These are phyloP conservation scores for Holacanthus passer DNA, from an alignment of 2,113 vertebrate genomes.

Conservation along the genomic window DNA sequence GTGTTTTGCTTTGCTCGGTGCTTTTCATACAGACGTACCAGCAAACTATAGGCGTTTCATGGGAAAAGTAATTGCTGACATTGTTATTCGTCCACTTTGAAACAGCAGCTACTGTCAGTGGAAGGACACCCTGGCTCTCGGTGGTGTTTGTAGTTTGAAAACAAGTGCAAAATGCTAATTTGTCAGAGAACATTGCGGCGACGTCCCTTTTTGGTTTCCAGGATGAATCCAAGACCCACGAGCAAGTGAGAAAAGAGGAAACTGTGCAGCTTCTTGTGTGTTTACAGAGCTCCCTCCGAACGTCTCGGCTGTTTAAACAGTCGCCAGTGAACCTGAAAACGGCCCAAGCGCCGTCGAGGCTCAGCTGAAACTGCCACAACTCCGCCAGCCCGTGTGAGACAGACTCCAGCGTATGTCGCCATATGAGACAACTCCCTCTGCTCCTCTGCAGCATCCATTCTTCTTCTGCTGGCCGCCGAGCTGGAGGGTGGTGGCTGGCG, in stretches of 20 bases:
- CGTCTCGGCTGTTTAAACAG: constrained; percentile 27
- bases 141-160: constrained; percentile 25
- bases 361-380: neutral
- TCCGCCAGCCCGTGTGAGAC: constrained; percentile 19
- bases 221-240: constrained; percentile 16
- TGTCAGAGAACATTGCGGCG: constrained; percentile 24
- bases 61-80: neutral
- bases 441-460: constrained; percentile 47
- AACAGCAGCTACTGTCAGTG: constrained; percentile 11
- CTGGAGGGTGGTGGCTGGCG: constrained; percentile 43
- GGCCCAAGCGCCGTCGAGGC: constrained; percentile 5
- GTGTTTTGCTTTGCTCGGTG: neutral
- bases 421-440: constrained; percentile 37
- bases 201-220: constrained; percentile 12
- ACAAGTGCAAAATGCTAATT: constrained; percentile 40
- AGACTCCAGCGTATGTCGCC: constrained; percentile 33
- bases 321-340: constrained; percentile 47
- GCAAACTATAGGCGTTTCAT: neutral
- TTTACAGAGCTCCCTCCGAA: constrained; percentile 23
- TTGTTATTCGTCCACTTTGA: neutral
- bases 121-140: neutral
- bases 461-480: constrained; percentile 35
- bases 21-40: neutral
- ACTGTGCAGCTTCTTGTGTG: neutral
- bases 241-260: constrained; percentile 6